A percentile compares a stretch with the other conserved stretches of the same genome.
These are phyloP conservation scores for Holocentrus rufus DNA, from an alignment of 2,797 vertebrate genomes.

Conservation along the genomic window DNA sequence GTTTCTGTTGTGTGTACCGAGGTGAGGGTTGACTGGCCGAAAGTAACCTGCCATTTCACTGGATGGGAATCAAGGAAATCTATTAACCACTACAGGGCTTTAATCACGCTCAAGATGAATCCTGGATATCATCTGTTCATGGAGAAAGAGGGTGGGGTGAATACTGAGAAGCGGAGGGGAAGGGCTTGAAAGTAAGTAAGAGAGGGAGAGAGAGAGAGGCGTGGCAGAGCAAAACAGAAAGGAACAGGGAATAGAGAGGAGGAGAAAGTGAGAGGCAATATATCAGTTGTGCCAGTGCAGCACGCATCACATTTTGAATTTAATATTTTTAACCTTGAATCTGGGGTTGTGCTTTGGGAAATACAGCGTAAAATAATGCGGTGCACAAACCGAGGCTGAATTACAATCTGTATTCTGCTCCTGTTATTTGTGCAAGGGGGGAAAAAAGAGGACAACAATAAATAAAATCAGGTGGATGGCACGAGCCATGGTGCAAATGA, in stretches of 20 bases:
- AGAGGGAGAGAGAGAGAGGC: not conserved
- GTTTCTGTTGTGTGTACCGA: slow-evolving; percentile 44
- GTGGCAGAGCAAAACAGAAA: not conserved
- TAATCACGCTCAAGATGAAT: slow-evolving; percentile 37
- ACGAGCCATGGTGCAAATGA: slow-evolving; percentile 17
- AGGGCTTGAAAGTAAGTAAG: not conserved
- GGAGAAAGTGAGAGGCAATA: not conserved
- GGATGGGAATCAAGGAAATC: slow-evolving; percentile 28
- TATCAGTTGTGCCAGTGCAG: too few species aligned
- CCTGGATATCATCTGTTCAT: slow-evolving; percentile 15
- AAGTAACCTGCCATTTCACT: slow-evolving; percentile 20
- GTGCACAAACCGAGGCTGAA: slow-evolving; percentile 7
- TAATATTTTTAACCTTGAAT: slow-evolving; percentile 11
- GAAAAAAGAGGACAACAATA: slow-evolving; percentile 10
- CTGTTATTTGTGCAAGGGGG: slow-evolving; percentile 12
- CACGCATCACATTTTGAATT: not conserved
- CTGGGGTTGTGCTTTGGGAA: slow-evolving; percentile 8
- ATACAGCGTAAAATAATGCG: not conserved
- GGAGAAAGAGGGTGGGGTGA: slow-evolving; percentile 7
- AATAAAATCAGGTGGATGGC: slow-evolving; percentile 8
- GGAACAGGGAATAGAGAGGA: not conserved
- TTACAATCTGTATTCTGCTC: slow-evolving; percentile 14
- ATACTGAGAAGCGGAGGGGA: not conserved
- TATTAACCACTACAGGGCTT: slow-evolving; percentile 28
- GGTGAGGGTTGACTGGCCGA: slow-evolving; percentile 32